Evolutionary conservation across 2,113 vertebrate species (phyloP).

Genomic region (Cyrtonyx montezumae): DNA sequence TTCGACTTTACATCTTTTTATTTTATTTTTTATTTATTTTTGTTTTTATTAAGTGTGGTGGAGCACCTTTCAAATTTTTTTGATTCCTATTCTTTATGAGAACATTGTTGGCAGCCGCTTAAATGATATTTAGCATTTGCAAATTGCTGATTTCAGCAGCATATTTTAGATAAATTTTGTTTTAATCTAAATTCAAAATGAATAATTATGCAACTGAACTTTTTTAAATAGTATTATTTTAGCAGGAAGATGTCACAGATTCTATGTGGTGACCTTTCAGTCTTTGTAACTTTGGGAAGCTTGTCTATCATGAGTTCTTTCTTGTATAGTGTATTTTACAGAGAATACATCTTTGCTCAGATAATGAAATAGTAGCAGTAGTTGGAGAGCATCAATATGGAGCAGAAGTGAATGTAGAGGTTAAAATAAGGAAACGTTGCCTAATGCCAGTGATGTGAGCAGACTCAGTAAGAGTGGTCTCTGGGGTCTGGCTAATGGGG

Average conservation of each 20-base stretch:
- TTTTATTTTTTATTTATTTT: not conserved
- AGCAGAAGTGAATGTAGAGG: not conserved
- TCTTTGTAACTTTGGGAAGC: not conserved
- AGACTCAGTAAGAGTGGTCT: not conserved
- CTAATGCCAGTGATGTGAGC: not conserved
- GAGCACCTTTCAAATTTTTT: not conserved
- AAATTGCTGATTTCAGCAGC: not conserved
- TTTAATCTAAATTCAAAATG: not conserved
- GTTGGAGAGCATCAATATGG: not conserved
- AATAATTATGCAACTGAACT: not conserved
- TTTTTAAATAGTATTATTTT: not conserved
- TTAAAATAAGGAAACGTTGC: not conserved
- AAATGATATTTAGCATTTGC: not conserved
- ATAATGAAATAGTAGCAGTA: not conserved
- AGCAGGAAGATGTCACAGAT: not conserved
- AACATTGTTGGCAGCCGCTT: not conserved
- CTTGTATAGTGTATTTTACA: not conserved
- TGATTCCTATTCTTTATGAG: not conserved
- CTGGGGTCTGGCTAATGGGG: not conserved
- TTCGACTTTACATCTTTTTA: not conserved
- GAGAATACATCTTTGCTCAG: not conserved
- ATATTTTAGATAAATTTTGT: not conserved
- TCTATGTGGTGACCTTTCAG: not conserved
- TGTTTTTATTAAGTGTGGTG: not conserved
- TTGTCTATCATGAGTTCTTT: not conserved